These are phyloP conservation scores for Onychomys torridus DNA, from an alignment of 2,797 vertebrate species.

Conservation along the genomic window DNA sequence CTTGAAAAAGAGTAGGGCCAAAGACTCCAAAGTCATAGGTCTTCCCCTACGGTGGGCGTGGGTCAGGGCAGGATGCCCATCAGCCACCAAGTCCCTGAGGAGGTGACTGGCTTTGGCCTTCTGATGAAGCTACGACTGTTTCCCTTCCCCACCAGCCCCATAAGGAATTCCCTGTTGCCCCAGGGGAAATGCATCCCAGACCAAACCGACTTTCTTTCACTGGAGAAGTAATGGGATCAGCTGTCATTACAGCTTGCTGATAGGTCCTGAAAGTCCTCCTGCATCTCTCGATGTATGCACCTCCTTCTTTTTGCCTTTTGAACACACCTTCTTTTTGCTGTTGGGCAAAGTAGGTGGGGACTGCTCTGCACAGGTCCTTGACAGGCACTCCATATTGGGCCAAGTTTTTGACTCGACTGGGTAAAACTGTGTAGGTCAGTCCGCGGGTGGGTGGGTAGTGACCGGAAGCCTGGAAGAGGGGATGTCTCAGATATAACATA, in stretches of 20 bases:
- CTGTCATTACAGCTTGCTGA: neutral
- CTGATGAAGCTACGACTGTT: neutral
- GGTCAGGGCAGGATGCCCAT: neutral
- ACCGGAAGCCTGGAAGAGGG: constrained; percentile 41
- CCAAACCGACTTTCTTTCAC: neutral
- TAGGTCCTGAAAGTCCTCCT: neutral
- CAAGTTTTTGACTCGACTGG: constrained; percentile 72
- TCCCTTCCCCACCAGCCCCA: neutral
- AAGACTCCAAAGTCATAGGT: neutral
- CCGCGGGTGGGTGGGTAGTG: neutral
- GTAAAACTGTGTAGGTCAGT: constrained; percentile 75
- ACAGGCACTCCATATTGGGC: constrained; percentile 65
- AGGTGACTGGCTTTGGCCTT: neutral
- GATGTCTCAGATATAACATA: neutral
- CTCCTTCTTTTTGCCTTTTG: neutral
- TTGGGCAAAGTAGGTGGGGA: constrained; percentile 75
- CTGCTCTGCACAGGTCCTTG: constrained; percentile 70
- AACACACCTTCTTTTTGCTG: constrained; percentile 70
- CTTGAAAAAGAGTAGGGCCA: neutral
- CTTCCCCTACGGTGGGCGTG: neutral
- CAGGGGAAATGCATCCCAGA: neutral
- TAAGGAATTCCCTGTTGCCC: neutral
- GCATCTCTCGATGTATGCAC: neutral
- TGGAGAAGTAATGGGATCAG: constrained; percentile 11
- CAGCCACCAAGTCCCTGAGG: neutral